Evolutionary conservation across 2,888 invertebrate genomes (phyloP).

Genomic region (Nomada ferruginata): DNA sequence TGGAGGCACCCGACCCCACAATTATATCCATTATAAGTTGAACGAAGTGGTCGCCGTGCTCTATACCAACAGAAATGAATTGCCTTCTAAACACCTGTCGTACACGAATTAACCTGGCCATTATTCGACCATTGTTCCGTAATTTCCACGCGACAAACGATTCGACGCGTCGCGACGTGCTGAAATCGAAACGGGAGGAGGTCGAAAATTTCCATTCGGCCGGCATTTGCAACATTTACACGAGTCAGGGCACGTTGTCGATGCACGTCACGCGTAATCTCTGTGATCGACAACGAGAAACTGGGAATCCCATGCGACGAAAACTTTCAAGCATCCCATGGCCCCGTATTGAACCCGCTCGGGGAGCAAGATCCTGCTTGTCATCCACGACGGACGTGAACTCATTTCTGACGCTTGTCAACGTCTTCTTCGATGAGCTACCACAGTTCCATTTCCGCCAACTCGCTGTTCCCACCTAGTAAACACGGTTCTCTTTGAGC

Average conservation of each 20-base stretch:
- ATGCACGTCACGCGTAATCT: constrained; percentile 51
- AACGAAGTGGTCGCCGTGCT: too few species aligned
- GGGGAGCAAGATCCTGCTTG: constrained; percentile 53
- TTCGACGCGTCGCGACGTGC: background rate
- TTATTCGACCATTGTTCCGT: background rate
- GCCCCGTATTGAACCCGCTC: constrained; percentile 56
- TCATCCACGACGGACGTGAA: constrained; percentile 60
- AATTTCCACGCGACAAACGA: background rate
- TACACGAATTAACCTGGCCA: background rate
- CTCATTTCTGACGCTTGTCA: constrained; percentile 53
- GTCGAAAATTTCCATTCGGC: constrained; percentile 20
- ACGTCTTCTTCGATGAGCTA: constrained; percentile 43
- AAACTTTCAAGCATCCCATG: constrained; percentile 48
- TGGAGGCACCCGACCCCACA: too few species aligned
- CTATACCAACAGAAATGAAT: too few species aligned
- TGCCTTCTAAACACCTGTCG: too few species aligned
- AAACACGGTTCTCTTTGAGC: constrained; percentile 51
- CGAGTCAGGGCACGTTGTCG: constrained; percentile 1
- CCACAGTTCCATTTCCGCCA: constrained; percentile 47
- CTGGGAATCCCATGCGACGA: constrained; percentile 33
- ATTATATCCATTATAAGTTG: too few species aligned
- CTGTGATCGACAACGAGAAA: constrained; percentile 49
- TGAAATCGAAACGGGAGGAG: background rate
- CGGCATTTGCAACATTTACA: constrained; percentile 21
- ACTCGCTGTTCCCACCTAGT: constrained; percentile 40